phyloP scores from a whole-genome alignment of 37 sponge, comb jelly and placozoan genomes.

The Mnemiopsis leidyi region DNA sequence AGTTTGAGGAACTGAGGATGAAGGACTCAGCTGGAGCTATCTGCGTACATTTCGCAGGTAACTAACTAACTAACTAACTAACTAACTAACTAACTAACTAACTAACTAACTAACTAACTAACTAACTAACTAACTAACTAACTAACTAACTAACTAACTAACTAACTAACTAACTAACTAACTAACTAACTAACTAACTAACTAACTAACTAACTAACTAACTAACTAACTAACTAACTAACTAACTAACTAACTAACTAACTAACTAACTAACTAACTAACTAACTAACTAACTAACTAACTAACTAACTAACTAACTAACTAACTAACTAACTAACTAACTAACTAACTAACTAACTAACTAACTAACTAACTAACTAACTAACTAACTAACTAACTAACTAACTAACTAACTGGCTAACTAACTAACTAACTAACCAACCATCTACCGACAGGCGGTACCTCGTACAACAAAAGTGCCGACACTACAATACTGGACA shows the following conservation, averaged over 20 bases:
- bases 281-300: constrained; percentile 48
- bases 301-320: neutral
- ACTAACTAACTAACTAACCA: constrained; percentile 49
- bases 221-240: constrained; percentile 8
- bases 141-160: constrained; percentile 48
- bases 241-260: constrained; percentile 39
- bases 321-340: neutral
- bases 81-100: neutral
- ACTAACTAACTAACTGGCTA: constrained; percentile 36
- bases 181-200: neutral
- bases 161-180: constrained; percentile 43
- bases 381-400: constrained; percentile 37
- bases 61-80: neutral
- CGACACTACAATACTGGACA: neutral
- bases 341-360: neutral
- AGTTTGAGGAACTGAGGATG: constrained; percentile 56
- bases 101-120: constrained; percentile 23
- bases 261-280: constrained; percentile 48
- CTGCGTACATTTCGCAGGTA: constrained; percentile 45
- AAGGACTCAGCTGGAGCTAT: constrained; percentile 60
- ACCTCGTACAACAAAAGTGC: neutral
- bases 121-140: constrained; percentile 37
- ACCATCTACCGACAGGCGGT: neutral
- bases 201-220: neutral
- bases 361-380: constrained; percentile 23